Evolutionary conservation across 2,113 vertebrate genomes (phyloP).

Genomic region (Trinectes maculatus): DNA sequence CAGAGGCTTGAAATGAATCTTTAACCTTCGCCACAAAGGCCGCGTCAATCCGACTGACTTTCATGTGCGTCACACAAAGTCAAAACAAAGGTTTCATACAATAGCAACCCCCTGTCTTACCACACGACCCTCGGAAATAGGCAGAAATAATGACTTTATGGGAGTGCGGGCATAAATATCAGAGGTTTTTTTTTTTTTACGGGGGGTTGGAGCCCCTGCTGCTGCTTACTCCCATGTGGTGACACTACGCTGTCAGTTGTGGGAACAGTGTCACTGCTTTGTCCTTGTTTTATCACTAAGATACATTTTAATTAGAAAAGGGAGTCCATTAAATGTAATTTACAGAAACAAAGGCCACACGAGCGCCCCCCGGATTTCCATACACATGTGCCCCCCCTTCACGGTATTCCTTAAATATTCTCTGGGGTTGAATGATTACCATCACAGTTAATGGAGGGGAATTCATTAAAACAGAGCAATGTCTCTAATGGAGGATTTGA

Average conservation of each 20-base stretch:
- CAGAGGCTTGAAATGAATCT: conserved; percentile 44
- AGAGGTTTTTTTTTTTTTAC: conserved; percentile 21
- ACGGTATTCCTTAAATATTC: conserved; percentile 40
- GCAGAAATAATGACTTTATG: conserved; percentile 50
- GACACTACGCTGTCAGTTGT: conserved; percentile 23
- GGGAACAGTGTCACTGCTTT: conserved; percentile 21
- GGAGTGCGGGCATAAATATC: conserved; percentile 41
- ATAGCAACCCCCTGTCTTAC: conserved; percentile 23
- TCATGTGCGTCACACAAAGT: conserved; percentile 35
- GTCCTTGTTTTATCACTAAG: conserved; percentile 39
- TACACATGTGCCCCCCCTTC: conserved; percentile 25
- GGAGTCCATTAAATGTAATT: conserved; percentile 52
- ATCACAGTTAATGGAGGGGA: conserved; percentile 66
- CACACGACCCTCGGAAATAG: conserved; percentile 39
- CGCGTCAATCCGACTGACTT: conserved; percentile 39
- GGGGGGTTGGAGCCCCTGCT: conserved; percentile 47
- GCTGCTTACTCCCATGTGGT: conserved; percentile 31
- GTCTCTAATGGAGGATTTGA: conserved; percentile 66
- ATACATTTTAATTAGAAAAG: conserved; percentile 57
- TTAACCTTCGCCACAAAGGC: conserved; percentile 62
- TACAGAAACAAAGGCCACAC: conserved; percentile 54
- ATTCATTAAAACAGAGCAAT: conserved; percentile 68
- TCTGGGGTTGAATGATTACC: conserved; percentile 51
- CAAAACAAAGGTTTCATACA: conserved; percentile 42
- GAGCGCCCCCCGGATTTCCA: conserved; percentile 39